These are phyloP conservation scores for Diplodus puntazzo DNA, from an alignment of 2,797 vertebrate species.

Conservation along the genomic window DNA sequence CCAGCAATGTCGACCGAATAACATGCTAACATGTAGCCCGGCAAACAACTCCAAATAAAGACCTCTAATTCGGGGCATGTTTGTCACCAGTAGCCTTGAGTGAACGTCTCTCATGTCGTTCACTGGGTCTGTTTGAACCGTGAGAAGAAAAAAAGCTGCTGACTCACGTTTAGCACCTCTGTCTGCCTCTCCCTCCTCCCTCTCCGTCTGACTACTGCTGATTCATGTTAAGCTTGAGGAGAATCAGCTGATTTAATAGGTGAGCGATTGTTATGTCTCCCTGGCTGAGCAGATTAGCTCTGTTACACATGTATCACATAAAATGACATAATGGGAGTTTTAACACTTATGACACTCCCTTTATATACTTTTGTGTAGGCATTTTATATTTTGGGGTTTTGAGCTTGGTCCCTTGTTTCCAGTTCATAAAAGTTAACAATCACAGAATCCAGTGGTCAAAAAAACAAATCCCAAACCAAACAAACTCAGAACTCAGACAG, in stretches of 20 bases:
- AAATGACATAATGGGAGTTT: not conserved
- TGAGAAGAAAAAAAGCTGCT: slow-evolving; percentile 6
- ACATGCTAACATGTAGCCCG: not conserved
- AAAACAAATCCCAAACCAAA: no score
- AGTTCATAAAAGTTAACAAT: not conserved
- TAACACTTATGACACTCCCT: no score
- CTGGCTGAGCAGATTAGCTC: not conserved
- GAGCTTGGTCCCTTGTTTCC: not conserved
- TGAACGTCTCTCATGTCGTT: not conserved
- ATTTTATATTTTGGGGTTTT: not conserved
- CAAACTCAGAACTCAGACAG: no score
- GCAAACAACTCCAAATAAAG: not conserved
- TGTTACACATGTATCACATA: not conserved
- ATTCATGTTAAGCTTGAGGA: slow-evolving; percentile 25
- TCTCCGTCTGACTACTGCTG: not conserved
- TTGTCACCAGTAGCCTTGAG: rapidly evolving
- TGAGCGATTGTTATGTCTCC: not conserved
- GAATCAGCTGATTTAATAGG: not conserved
- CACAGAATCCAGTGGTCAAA: no score
- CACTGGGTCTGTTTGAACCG: not conserved
- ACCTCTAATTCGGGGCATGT: rapidly evolving
- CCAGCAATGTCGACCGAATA: not conserved
- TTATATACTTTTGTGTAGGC: not conserved
- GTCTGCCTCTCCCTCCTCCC: not conserved
- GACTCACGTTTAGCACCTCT: slow-evolving; percentile 37